phyloP scores from a whole-genome alignment of 2,113 vertebrate genomes.

The Apaloderma vittatum region DNA sequence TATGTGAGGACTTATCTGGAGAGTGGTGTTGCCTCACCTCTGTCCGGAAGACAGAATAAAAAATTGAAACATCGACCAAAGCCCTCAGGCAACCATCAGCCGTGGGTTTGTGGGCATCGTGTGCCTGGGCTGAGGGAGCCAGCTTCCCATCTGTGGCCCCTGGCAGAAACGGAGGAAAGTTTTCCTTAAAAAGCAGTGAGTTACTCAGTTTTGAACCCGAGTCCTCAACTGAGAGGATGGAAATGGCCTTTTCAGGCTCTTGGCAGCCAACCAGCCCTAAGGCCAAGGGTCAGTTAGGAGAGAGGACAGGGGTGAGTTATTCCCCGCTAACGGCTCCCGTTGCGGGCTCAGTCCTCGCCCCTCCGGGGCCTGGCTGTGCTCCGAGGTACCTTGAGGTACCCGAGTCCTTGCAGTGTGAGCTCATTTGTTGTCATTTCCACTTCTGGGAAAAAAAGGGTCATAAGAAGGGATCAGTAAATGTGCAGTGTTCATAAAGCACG shows the following conservation, averaged over 20 bases:
- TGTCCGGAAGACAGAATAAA: not conserved
- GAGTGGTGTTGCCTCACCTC: not conserved
- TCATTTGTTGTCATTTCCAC: conserved; percentile 60
- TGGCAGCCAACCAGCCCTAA: not conserved
- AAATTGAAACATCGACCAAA: not conserved
- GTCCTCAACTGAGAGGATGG: not conserved
- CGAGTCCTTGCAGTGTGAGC: not conserved
- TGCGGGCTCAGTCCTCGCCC: rapidly evolving
- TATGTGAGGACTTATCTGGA: not conserved
- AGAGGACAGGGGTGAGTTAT: not conserved
- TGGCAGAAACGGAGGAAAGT: not conserved
- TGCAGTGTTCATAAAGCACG: not conserved
- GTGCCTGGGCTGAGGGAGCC: rapidly evolving
- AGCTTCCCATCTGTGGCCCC: rapidly evolving
- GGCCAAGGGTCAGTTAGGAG: not conserved
- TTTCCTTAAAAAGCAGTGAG: not conserved
- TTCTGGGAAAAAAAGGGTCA: not conserved
- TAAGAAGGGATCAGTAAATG: conserved; percentile 10
- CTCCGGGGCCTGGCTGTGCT: not conserved
- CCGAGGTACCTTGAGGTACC: conserved; percentile 19
- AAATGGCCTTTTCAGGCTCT: not conserved
- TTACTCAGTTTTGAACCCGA: rapidly evolving
- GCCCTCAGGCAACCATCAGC: rapidly evolving
- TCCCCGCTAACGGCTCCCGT: not conserved
- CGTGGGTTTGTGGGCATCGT: rapidly evolving